Base-by-base conservation (phyloP, 2,797 vertebrate species). In the Sparidentex hasta region DNA sequence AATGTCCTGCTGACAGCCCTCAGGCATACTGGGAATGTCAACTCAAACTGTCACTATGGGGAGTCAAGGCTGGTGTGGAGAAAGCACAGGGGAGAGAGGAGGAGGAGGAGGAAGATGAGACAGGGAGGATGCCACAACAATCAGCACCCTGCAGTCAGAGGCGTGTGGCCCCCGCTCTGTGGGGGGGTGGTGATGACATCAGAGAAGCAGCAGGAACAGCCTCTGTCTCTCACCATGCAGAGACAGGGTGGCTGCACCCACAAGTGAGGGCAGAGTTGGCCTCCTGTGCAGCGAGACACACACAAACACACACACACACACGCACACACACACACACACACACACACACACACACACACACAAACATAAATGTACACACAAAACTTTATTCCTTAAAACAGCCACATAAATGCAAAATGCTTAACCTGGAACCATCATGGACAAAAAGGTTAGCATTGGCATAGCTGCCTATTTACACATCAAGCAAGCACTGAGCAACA, bases 141-240 rank as follows among this genome's bases (percentile, higher is more conserved):
- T 86, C 82, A 84, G 81, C 62, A 4, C 66, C 80, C 77, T 78
- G 78, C 75, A 58, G 88, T 70, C 38, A 25, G 52, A 81, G 33
- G 44, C 73, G 51, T 76, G 77, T 82, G 66, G 65, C 38, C n/a
- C 21, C 21, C 0, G 47, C 78, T 57, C 86, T 43, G 87, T 51
- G 20, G 73, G 86, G 76, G 46, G 51, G 27, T 27, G 57, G 43
- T 69, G 86, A 74, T 70, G 90, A 91, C 90, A 91, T 93, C 86
- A 90, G 83, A 91, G 82, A 66, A 85, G 48, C 80, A 89, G 81
- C 80, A 52, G 68, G 84, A 68, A 27, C 58, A n/a, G 61, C 64
- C 47, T 7, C 72, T 16, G 77, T 65, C 71, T 81, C 75, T 63
- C 43, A 65, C 52, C 11, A 7, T 59, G 58, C 59, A 67, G 76